Evolutionary conservation across 2,888 invertebrate genomes (phyloP), one percentile per base, ranked within the genome.

Genomic region (Aspidiotus destructor): DNA sequence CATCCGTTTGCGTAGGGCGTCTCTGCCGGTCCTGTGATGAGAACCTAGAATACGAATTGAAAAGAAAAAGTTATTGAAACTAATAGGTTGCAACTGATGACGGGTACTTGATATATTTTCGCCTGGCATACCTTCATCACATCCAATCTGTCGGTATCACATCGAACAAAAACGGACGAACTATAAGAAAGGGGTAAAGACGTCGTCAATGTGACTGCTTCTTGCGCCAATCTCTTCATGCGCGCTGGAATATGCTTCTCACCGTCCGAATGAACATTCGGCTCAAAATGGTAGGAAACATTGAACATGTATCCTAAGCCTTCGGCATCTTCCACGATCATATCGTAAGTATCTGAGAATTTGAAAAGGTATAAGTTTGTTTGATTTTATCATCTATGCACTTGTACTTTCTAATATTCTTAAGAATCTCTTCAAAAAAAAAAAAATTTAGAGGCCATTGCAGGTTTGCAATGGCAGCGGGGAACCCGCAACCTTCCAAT

Each of bases 111-210:
- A 28, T 28, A 28, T 28, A 5, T 28, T 28, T 28, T 28, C 5
- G 2, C 28, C 28, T 15, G 5, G 15, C 2, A 67, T 76, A 87
- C 90, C 83, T 96, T 96, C 94, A 96, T 96, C 72, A 95, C 86
- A 78, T 96, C 95, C 73, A 96, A 83, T 71, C 95, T 83, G 78
- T 95, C 94, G 71, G 92, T 88, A 80, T 95, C 95, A 79, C 92
- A 92, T 73, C 96, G 84, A 72, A 96, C 94, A 82, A 96, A 96
- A 72, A 96, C 95, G 72, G 92, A 91, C 77, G 92, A 92, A 78
- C 91, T 92, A 79, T 88, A 91, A 62, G 93, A 93, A 69, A 96
- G 84, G 72, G 96, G 96, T 75, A 96, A 82, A 73, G 90, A 89
- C 70, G 92, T 93, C 72, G 92, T 92, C 64, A 96, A 83, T 42